Conservation (phyloP, 2,113 vertebrate species). For the Pelvicachromis taeniatus region DNA sequence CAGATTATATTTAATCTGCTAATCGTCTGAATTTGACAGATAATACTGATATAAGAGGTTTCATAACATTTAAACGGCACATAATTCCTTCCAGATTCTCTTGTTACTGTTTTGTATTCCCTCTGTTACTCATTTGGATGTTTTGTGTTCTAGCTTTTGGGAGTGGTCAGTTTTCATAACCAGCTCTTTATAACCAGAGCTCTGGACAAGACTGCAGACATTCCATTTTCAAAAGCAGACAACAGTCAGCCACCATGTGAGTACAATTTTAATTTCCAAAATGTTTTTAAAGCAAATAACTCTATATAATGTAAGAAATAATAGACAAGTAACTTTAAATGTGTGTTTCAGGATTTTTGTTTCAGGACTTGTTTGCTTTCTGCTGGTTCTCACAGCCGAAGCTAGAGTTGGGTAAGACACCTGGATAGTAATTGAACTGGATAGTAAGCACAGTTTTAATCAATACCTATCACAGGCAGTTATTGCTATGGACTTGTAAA, state of each 20-base stretch:
- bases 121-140: neutral
- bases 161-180: constrained; percentile 32
- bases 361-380: constrained; percentile 43
- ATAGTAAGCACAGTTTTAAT: neutral
- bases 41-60: neutral
- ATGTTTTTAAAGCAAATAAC: neutral
- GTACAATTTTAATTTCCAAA: constrained; percentile 1
- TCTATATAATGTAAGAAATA: neutral
- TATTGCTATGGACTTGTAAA: no score
- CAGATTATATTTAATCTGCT: neutral
- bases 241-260: constrained; percentile 33
- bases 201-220: neutral
- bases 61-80: neutral
- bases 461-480: neutral
- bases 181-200: constrained; percentile 21
- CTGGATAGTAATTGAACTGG: neutral
- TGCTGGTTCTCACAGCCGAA: constrained; percentile 58
- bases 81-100: neutral
- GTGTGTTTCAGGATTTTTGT: constrained; percentile 55
- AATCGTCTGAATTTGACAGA: neutral
- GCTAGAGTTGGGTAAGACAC: constrained; percentile 67
- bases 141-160: constrained; percentile 8
- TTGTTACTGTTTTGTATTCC: neutral
- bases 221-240: neutral
- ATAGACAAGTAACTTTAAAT: neutral